phyloP scores from a whole-genome alignment of 2,113 vertebrate species.

The Hucho hucho region DNA sequence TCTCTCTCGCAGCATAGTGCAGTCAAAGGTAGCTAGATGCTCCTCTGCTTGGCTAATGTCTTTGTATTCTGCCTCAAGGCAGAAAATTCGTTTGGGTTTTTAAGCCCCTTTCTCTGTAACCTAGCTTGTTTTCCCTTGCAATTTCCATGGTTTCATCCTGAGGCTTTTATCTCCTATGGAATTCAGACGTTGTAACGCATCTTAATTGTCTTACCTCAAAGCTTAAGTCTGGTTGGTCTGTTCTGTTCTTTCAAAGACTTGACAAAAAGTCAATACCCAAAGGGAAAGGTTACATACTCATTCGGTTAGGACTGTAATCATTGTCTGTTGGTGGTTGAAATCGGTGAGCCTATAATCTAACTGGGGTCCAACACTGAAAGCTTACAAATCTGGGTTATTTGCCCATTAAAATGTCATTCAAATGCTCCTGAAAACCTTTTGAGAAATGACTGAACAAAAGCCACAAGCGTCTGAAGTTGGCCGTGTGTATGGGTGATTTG shows the following conservation, averaged over 20 bases:
- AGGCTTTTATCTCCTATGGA: neutral
- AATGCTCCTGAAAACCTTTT: neutral
- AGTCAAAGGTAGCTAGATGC: no score
- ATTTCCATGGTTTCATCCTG: neutral
- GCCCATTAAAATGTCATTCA: conserved; percentile 4
- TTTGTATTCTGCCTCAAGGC: conserved; percentile 1
- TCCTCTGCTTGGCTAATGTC: neutral
- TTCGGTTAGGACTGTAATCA: neutral
- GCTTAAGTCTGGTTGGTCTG: neutral
- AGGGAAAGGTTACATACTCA: neutral
- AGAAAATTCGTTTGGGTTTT: neutral
- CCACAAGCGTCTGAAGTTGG: neutral
- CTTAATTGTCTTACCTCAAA: neutral
- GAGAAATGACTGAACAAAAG: conserved; percentile 1
- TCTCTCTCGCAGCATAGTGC: neutral
- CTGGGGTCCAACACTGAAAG: neutral
- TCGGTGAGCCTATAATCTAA: neutral
- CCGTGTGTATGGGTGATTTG: neutral
- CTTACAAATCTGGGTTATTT: neutral
- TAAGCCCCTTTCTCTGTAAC: neutral
- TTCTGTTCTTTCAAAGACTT: neutral
- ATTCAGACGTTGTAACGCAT: neutral
- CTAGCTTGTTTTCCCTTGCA: neutral
- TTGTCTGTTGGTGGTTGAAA: neutral
- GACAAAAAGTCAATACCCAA: neutral